Conservation (phyloP, 2,113 vertebrate genomes). For the Pao palembangensis region DNA sequence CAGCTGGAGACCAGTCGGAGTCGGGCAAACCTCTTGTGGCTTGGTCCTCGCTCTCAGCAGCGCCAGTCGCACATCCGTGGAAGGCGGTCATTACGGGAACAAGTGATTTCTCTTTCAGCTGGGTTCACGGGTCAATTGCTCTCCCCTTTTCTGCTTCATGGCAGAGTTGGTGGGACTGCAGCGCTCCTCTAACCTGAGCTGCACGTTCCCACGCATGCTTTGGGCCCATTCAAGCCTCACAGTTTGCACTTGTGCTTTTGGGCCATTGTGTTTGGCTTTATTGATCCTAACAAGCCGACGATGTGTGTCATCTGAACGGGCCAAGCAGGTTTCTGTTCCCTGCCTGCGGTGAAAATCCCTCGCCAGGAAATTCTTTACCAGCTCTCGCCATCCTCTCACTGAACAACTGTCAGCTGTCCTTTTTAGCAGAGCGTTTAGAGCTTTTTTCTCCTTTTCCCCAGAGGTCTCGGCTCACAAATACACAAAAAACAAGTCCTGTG, state of each 20-base stretch:
- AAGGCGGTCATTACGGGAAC: slow-evolving; percentile 65
- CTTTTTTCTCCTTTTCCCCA: slow-evolving; percentile 38
- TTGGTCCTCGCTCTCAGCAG: no score
- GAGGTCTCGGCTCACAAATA: slow-evolving; percentile 44
- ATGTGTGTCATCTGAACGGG: slow-evolving; percentile 64
- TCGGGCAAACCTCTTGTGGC: slow-evolving; percentile 34
- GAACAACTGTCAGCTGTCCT: slow-evolving; percentile 67
- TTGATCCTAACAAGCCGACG: slow-evolving; percentile 69
- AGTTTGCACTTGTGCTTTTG: slow-evolving; percentile 63
- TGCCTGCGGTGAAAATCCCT: slow-evolving; percentile 63
- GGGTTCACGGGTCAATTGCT: slow-evolving; percentile 74
- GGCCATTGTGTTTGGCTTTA: slow-evolving; percentile 70
- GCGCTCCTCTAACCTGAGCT: slow-evolving; percentile 59
- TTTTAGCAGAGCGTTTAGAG: slow-evolving; percentile 55
- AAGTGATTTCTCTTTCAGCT: slow-evolving; percentile 71
- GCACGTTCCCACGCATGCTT: slow-evolving; percentile 70
- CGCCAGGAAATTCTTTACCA: slow-evolving; percentile 69
- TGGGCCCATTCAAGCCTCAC: slow-evolving; percentile 52
- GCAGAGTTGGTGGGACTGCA: slow-evolving; percentile 68
- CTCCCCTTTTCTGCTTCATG: slow-evolving; percentile 62
- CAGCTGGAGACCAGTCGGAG: slow-evolving; percentile 59
- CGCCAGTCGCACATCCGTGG: slow-evolving; percentile 16
- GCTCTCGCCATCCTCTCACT: slow-evolving; percentile 58
- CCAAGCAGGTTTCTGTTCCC: slow-evolving; percentile 61
- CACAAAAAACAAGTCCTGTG: slow-evolving; percentile 12